Conservation (phyloP, 2,113 vertebrate genomes). For the Orthonyx spaldingii region DNA sequence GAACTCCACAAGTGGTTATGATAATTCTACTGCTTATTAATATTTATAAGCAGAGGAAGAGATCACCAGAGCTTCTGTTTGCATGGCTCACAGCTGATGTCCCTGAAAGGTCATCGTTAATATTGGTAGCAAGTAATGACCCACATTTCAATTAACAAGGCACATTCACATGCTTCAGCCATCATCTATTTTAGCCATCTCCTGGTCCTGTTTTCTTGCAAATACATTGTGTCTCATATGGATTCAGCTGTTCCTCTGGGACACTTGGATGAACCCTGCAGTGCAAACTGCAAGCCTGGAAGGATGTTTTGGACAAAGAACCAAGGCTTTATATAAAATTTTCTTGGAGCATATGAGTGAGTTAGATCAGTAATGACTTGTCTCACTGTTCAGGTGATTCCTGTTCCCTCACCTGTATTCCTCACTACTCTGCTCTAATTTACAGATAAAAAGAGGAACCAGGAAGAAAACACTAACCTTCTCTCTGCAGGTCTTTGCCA, state of each 20-base stretch:
- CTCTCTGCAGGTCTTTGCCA: background rate
- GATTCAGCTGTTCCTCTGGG: background rate
- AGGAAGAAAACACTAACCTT: background rate
- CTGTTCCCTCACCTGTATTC: background rate
- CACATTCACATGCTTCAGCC: background rate
- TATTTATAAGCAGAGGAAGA: background rate
- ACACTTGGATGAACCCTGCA: background rate
- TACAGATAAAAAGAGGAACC: background rate
- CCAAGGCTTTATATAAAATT: background rate
- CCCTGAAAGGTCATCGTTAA: background rate
- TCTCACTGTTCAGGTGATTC: background rate
- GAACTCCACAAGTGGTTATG: background rate
- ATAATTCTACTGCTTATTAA: background rate
- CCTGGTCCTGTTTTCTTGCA: background rate
- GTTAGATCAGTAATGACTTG: background rate
- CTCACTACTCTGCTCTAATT: background rate
- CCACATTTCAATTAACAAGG: background rate
- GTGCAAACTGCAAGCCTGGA: background rate
- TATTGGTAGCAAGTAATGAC: background rate
- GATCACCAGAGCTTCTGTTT: background rate
- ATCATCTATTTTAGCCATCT: background rate
- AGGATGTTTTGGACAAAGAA: background rate
- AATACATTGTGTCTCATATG: background rate
- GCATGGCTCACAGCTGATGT: background rate
- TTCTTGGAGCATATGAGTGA: background rate